Evolutionary conservation across 2,888 invertebrate genomes (phyloP).

Genomic region (Microctonus aethiopoides): DNA sequence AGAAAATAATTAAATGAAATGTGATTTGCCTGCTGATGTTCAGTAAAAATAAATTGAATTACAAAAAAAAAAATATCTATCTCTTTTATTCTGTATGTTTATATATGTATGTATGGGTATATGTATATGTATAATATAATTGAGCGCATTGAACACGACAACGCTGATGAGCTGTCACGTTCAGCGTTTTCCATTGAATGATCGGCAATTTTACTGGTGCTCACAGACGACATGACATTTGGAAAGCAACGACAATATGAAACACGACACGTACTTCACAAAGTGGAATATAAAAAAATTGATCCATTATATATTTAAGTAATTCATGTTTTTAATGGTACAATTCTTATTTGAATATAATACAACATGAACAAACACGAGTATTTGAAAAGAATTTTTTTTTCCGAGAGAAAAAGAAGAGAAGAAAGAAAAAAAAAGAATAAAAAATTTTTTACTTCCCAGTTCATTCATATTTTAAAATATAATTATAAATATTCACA

Average conservation of each 20-base stretch:
- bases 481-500: too few relatives aligned
- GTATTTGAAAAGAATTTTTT: too few relatives aligned
- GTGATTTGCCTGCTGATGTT: not conserved
- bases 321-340: too few relatives aligned
- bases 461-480: too few relatives aligned
- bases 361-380: too few relatives aligned
- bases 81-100: not conserved
- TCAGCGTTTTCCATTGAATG: conserved; percentile 16
- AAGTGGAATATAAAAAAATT: not conserved
- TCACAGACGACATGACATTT: conserved; percentile 2
- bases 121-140: not conserved
- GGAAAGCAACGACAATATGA: not conserved
- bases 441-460: too few relatives aligned
- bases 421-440: too few relatives aligned
- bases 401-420: too few relatives aligned
- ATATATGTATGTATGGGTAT: not conserved
- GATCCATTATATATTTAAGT: too few relatives aligned
- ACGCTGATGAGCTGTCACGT: conserved; percentile 20
- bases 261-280: conserved; percentile 1
- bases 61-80: not conserved
- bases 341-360: too few relatives aligned
- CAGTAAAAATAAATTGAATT: not conserved
- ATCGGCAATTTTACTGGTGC: conserved; percentile 15
- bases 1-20: not conserved
- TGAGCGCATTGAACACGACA: not conserved